Conservation (phyloP, 2,113 vertebrate species). For the Galemys pyrenaicus region DNA sequence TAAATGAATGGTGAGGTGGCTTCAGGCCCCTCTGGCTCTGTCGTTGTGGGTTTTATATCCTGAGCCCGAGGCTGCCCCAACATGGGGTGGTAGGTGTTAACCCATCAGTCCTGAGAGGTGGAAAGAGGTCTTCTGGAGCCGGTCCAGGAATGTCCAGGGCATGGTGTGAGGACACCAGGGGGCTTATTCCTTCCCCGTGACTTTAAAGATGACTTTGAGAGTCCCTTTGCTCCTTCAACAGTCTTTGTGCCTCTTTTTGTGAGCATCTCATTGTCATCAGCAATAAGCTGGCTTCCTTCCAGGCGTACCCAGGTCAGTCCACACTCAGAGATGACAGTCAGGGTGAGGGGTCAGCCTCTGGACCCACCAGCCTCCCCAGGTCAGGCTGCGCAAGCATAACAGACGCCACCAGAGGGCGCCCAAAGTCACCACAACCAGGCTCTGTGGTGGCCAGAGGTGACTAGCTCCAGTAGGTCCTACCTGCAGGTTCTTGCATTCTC, state of each 20-base stretch:
- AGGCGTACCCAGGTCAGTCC: neutral
- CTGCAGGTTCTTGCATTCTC: neutral
- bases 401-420: slow-evolving; percentile 59
- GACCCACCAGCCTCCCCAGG: neutral
- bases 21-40: neutral
- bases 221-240: neutral
- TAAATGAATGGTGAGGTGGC: neutral
- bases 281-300: neutral
- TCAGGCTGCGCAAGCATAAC: neutral
- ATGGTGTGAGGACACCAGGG: neutral
- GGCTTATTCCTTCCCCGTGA: neutral
- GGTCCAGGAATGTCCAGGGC: neutral
- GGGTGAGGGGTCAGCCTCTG: too few species aligned
- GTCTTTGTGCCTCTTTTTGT: neutral
- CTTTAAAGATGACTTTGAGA: neutral
- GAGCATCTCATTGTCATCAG: neutral
- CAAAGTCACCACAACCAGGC: neutral
- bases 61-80: too few species aligned
- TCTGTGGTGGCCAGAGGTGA: neutral
- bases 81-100: neutral
- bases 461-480: neutral
- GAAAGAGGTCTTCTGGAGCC: neutral
- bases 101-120: neutral
- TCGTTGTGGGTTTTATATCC: neutral
- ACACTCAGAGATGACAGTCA: neutral